Percentiles rank a stretch among this genome's conserved stretches.
Conservation (phyloP, 2,797 vertebrate genomes). For the Acrossocheilus wenchowensis region DNA sequence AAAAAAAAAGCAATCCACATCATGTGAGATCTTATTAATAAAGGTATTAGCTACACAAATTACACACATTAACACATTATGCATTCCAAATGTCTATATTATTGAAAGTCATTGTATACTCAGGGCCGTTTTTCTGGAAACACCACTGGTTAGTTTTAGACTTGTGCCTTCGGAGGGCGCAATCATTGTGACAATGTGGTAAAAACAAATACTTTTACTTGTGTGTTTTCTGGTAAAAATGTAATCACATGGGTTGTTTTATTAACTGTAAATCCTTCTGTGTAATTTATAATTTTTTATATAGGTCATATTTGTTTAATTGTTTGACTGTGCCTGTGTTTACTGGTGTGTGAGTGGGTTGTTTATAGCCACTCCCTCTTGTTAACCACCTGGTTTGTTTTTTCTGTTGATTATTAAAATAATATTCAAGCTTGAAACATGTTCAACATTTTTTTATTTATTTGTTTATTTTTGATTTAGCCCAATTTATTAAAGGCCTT, state of each 20-base stretch:
- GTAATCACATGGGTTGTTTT: background rate
- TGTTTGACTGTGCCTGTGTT: background rate
- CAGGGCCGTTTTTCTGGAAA: too few species aligned
- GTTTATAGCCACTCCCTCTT: background rate
- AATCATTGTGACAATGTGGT: too few species aligned
- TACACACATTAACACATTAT: too few species aligned
- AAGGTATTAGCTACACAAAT: background rate
- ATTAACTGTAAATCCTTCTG: background rate
- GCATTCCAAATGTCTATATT: too few species aligned
- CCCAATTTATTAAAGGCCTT: background rate
- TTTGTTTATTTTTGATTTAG: background rate
- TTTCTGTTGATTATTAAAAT: background rate
- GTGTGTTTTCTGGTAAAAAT: background rate
- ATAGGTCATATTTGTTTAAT: background rate
- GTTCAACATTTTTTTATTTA: background rate
- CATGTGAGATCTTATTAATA: background rate
- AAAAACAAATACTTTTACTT: background rate
- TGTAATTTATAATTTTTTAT: background rate
- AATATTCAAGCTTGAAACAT: background rate
- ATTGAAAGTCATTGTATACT: too few species aligned
- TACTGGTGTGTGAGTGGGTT: background rate
- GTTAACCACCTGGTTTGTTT: background rate
- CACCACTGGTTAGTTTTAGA: too few species aligned
- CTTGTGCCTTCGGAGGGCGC: too few species aligned
- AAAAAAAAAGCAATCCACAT: background rate